Evolutionary conservation across 1,140 invertebrate species (phyloP).

Genomic region (Pectinophora gossypiella): DNA sequence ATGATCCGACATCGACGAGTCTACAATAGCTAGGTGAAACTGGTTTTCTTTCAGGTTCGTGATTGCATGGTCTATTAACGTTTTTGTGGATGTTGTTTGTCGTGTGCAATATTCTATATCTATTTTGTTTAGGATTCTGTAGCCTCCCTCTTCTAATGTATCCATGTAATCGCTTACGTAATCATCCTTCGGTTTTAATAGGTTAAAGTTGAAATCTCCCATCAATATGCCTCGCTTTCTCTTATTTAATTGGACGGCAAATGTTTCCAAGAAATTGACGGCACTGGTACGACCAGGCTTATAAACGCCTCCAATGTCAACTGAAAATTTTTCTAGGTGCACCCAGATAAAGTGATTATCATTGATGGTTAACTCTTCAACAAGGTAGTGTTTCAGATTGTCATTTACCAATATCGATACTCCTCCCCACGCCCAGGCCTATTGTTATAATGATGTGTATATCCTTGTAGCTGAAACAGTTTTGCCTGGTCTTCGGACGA

Average conservation of each 20-base stretch:
- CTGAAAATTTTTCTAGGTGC: neutral
- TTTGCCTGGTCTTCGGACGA: conserved; percentile 6
- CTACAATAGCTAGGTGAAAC: neutral
- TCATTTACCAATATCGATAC: conserved; percentile 7
- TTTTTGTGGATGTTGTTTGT: neutral
- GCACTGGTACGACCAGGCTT: conserved; percentile 6
- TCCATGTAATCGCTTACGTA: neutral
- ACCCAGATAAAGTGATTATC: conserved; percentile 6
- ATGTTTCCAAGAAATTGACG: conserved; percentile 1
- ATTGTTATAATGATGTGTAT: conserved; percentile 8
- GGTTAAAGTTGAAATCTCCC: conserved; percentile 4
- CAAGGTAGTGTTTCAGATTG: conserved; percentile 2
- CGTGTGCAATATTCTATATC: conserved; percentile 1
- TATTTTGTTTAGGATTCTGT: conserved; percentile 5
- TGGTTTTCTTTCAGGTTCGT: neutral
- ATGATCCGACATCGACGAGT: conserved; percentile 1
- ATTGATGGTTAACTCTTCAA: neutral
- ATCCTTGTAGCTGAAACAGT: neutral
- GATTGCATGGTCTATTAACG: conserved; percentile 11
- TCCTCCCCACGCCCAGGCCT: conserved; percentile 2
- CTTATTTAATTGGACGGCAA: neutral
- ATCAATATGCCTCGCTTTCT: neutral
- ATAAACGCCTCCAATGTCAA: conserved; percentile 6
- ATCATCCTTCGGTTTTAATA: neutral
- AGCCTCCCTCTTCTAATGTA: conserved; percentile 3